Conservation (phyloP, 1,140 invertebrate genomes). For the Calosoma granatense region DNA sequence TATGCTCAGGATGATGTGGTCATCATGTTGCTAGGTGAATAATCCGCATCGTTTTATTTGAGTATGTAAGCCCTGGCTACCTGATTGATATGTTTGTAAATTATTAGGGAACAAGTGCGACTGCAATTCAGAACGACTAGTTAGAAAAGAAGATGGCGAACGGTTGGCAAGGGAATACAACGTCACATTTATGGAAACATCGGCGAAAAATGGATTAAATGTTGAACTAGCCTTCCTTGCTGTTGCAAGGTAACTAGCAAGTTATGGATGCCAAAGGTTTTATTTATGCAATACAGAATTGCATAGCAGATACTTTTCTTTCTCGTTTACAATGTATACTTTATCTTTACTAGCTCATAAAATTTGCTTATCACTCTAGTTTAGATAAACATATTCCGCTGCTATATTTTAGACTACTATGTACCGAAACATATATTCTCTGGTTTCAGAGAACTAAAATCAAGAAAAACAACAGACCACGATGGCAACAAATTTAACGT, state of each 20-base stretch:
- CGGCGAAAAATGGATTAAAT: slow-evolving; percentile 75
- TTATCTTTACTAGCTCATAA: too few species aligned
- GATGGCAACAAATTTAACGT: slow-evolving; percentile 55
- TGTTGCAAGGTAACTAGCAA: slow-evolving; percentile 50
- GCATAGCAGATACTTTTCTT: slow-evolving; percentile 14
- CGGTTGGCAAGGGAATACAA: slow-evolving; percentile 69
- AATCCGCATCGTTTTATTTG: slow-evolving; percentile 8
- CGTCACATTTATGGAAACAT: slow-evolving; percentile 81
- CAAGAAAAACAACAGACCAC: slow-evolving; percentile 38
- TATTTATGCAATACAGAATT: not conserved
- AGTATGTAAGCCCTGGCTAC: not conserved
- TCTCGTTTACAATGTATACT: slow-evolving; percentile 18
- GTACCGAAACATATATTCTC: slow-evolving; percentile 12
- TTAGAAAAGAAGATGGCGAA: slow-evolving; percentile 71
- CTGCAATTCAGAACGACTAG: slow-evolving; percentile 58
- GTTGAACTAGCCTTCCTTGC: slow-evolving; percentile 73
- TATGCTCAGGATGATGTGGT: slow-evolving; percentile 81
- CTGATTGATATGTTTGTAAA: slow-evolving; percentile 3
- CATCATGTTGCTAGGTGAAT: slow-evolving; percentile 76
- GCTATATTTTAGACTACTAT: not conserved
- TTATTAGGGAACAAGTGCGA: slow-evolving; percentile 74
- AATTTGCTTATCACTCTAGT: slow-evolving; percentile 17
- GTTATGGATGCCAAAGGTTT: not conserved
- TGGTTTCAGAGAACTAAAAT: slow-evolving; percentile 46
- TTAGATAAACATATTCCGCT: slow-evolving; percentile 11